Conservation (phyloP, 2,113 vertebrate species). For the Anthoscopus minutus region DNA sequence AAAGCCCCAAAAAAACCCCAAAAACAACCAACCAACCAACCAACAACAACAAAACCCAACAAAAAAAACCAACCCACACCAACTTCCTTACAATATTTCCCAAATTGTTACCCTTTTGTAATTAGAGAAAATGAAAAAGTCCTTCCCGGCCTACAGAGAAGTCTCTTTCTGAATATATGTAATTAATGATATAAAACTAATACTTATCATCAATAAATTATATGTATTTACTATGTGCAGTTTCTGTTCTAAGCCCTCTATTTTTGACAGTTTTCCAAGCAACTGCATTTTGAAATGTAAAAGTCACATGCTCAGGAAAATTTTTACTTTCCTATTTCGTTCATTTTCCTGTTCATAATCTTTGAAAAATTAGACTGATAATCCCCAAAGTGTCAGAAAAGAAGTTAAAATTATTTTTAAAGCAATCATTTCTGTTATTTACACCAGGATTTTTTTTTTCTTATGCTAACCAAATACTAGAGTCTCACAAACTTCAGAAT, state of each 20-base stretch:
- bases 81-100: not conserved
- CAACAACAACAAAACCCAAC: no score
- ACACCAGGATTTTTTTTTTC: not conserved
- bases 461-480: not conserved
- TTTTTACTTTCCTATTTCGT: not conserved
- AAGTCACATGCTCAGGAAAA: not conserved
- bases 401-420: not conserved
- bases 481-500: not conserved
- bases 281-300: not conserved
- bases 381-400: not conserved
- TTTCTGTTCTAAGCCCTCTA: rapidly evolving
- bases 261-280: not conserved
- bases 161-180: not conserved
- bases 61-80: no score
- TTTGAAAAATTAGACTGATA: not conserved
- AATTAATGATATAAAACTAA: not conserved
- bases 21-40: no score
- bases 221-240: no score
- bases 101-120: not conserved
- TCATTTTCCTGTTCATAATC: not conserved
- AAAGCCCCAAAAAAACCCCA: not conserved
- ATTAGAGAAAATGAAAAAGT: not conserved
- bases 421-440: not conserved
- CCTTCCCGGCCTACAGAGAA: not conserved
- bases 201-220: not conserved